Evolutionary conservation across 2,797 vertebrate species (phyloP).

Genomic region (Sus cebifrons): DNA sequence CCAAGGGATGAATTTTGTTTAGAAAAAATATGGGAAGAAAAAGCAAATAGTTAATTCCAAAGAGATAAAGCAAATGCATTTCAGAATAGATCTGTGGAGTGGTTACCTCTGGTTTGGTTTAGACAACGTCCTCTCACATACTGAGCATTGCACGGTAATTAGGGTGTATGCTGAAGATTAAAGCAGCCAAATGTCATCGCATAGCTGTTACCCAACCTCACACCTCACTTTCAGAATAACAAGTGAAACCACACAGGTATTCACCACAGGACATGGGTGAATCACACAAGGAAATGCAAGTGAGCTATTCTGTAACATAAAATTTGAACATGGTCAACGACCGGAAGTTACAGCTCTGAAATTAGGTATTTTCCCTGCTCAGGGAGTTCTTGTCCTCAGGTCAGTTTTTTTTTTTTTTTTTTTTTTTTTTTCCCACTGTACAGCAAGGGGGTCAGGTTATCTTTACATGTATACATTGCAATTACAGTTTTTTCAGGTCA

Average conservation of each 20-base stretch:
- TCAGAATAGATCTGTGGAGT: background rate
- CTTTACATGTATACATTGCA: too few relatives aligned
- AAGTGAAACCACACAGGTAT: background rate
- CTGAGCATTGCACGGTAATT: constrained; percentile 26
- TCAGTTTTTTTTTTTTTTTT: too few relatives aligned
- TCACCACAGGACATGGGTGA: background rate
- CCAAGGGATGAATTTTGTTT: constrained; percentile 28
- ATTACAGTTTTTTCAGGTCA: too few relatives aligned
- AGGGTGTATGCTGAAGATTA: background rate
- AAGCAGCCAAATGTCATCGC: background rate
- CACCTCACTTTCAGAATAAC: constrained; percentile 38
- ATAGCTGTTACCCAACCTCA: background rate
- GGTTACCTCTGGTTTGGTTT: background rate
- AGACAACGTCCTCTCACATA: background rate
- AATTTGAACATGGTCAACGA: background rate
- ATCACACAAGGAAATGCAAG: background rate
- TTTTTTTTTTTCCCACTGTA: too few relatives aligned
- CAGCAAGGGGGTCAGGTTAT: too few relatives aligned
- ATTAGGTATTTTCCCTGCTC: background rate
- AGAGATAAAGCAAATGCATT: background rate
- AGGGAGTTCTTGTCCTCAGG: background rate
- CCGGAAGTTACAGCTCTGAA: background rate
- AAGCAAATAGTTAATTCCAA: background rate
- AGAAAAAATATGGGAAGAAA: constrained; percentile 3
- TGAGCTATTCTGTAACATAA: background rate